These are phyloP conservation scores for Watersipora subatra DNA, from an alignment of 1,140 invertebrate species.

Conservation along the genomic window DNA sequence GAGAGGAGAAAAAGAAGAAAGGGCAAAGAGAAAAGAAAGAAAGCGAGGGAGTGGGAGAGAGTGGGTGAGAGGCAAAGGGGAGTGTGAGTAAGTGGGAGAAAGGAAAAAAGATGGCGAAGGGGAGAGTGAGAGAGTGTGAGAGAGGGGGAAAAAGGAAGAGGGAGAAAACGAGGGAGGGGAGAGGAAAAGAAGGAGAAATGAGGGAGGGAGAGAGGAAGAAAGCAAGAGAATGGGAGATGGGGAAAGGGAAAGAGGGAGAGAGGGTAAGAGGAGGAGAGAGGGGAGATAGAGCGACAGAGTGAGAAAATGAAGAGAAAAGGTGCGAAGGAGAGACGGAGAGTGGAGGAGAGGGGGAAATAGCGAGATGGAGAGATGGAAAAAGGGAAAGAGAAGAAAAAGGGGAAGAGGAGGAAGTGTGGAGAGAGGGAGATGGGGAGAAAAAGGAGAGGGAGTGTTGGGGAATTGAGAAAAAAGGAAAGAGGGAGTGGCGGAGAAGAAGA, in stretches of 20 bases:
- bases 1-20: constrained; percentile 8
- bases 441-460: constrained; percentile 8
- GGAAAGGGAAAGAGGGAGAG: constrained; percentile 9
- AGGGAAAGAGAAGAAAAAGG: constrained; percentile 7
- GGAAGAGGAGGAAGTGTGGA: constrained; percentile 1
- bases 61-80: no score
- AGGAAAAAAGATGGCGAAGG: no score
- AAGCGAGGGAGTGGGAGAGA: no score
- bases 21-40: no score
- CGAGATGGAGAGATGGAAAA: no score
- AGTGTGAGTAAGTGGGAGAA: no score
- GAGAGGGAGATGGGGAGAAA: constrained; percentile 2
- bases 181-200: no score
- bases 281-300: constrained; percentile 4
- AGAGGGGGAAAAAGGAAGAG: no score
- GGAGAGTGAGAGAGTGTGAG: no score
- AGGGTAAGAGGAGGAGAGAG: constrained; percentile 2
- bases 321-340: background rate
- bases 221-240: constrained; percentile 12
- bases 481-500: constrained; percentile 7
- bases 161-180: no score
- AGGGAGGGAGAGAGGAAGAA: constrained; percentile 4
- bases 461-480: constrained; percentile 2
- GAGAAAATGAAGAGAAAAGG: constrained; percentile 2
- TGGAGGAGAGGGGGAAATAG: constrained; percentile 6